Conservation (phyloP, 1,140 invertebrate species). For the Lepidotrigona ventralis region DNA sequence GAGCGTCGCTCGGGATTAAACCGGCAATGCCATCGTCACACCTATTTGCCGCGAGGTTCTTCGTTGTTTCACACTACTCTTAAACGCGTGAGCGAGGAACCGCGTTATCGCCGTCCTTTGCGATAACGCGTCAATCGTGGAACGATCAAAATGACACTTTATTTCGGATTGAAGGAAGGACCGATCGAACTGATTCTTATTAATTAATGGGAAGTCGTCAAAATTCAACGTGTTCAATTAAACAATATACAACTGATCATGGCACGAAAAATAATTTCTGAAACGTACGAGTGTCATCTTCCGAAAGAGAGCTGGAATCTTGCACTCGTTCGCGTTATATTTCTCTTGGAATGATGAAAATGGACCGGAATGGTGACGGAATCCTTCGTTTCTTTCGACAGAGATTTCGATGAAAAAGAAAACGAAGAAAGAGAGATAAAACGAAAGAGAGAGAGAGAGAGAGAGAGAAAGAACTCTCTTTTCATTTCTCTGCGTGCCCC, state of each 20-base stretch:
- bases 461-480: not conserved
- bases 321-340: not conserved
- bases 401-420: not conserved
- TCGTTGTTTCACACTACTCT: not conserved
- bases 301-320: not conserved
- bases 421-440: not conserved
- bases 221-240: too few relatives aligned
- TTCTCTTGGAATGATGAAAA: not conserved
- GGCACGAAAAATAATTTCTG: too few relatives aligned
- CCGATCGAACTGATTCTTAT: not conserved
- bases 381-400: not conserved
- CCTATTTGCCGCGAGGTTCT: conserved; percentile 21
- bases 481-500: not conserved
- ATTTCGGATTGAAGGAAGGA: not conserved
- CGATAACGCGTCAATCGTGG: not conserved
- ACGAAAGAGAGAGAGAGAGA: not conserved
- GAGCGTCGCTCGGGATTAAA: conserved; percentile 30
- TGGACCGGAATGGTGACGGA: not conserved
- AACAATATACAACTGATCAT: too few relatives aligned
- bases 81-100: not conserved
- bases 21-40: not conserved
- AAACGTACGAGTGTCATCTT: not conserved
- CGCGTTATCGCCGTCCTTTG: too few relatives aligned
- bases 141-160: not conserved
- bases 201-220: too few relatives aligned